Evolutionary conservation across 92 coral and sea anemone genomes (phyloP).

Genomic region (Porites evermanni): DNA sequence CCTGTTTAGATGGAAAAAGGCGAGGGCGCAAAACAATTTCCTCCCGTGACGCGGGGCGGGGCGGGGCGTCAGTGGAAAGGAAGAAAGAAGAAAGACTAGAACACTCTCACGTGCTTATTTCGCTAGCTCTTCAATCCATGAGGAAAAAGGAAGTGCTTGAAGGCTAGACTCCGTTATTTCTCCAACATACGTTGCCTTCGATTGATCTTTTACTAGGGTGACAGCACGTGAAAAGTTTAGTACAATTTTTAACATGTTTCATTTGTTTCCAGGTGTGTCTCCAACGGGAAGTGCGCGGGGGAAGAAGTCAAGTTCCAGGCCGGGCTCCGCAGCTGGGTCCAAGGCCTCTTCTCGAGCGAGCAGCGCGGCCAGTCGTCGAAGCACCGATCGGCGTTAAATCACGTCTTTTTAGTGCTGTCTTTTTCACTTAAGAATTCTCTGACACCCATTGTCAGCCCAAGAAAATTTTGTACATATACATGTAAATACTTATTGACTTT

Average conservation of each 20-base stretch:
- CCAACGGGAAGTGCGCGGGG: slow-evolving; percentile 82
- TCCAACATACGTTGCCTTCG: too few relatives aligned
- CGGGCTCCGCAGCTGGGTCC: slow-evolving; percentile 85
- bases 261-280: slow-evolving; percentile 65
- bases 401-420: neutral
- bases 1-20: too few relatives aligned
- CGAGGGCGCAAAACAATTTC: too few relatives aligned
- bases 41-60: too few relatives aligned
- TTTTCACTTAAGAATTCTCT: neutral
- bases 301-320: slow-evolving; percentile 75
- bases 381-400: slow-evolving; percentile 41
- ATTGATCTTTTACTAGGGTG: too few relatives aligned
- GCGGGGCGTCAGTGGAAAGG: too few relatives aligned
- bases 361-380: slow-evolving; percentile 82
- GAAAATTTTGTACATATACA: slow-evolving; percentile 8
- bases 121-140: too few relatives aligned
- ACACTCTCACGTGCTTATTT: too few relatives aligned
- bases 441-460: neutral
- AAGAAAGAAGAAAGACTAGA: too few relatives aligned
- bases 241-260: neutral
- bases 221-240: too few relatives aligned
- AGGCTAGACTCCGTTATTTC: too few relatives aligned
- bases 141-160: too few relatives aligned
- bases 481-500: slow-evolving; percentile 10
- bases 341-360: slow-evolving; percentile 87